Percentiles rank a stretch among this genome's conserved stretches.
Conservation (phyloP, 2,113 vertebrate species). For the Leuciscus idus region DNA sequence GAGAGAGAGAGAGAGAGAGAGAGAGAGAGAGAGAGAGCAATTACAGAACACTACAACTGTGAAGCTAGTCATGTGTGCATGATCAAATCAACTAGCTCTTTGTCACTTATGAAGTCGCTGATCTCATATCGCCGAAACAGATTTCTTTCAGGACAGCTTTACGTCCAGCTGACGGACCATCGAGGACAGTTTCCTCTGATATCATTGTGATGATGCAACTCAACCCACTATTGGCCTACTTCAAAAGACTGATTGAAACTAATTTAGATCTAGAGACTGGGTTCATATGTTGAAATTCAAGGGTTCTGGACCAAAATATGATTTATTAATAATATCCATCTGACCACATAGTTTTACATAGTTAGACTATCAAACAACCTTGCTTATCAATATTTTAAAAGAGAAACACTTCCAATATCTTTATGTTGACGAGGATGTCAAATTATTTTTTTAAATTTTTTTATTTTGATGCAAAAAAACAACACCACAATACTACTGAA, state of each 20-base stretch:
- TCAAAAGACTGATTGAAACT: slow-evolving; percentile 26
- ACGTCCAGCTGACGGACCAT: not conserved
- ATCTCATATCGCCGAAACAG: not conserved
- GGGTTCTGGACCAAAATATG: not conserved
- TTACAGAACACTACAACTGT: slow-evolving; percentile 21
- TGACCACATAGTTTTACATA: not conserved
- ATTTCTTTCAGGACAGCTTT: not conserved
- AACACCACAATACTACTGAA: not conserved
- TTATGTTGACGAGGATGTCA: not conserved
- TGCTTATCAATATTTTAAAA: not conserved
- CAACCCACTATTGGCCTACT: not conserved
- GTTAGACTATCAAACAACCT: slow-evolving; percentile 3
- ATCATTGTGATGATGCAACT: slow-evolving; percentile 21
- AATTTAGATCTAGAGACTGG: not conserved
- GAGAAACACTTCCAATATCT: not conserved
- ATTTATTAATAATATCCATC: slow-evolving; percentile 4
- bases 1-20: not conserved
- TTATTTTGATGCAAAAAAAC: not conserved
- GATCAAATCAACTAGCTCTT: slow-evolving; percentile 18
- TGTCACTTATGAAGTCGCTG: slow-evolving; percentile 4
- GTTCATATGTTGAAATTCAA: not conserved
- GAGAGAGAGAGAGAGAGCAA: slow-evolving; percentile 1
- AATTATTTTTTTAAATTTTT: too few relatives aligned
- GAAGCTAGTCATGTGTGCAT: slow-evolving; percentile 6
- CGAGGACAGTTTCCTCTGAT: not conserved